phyloP scores from a whole-genome alignment of 2,888 invertebrate genomes.

The Pristionchus mayeri region DNA sequence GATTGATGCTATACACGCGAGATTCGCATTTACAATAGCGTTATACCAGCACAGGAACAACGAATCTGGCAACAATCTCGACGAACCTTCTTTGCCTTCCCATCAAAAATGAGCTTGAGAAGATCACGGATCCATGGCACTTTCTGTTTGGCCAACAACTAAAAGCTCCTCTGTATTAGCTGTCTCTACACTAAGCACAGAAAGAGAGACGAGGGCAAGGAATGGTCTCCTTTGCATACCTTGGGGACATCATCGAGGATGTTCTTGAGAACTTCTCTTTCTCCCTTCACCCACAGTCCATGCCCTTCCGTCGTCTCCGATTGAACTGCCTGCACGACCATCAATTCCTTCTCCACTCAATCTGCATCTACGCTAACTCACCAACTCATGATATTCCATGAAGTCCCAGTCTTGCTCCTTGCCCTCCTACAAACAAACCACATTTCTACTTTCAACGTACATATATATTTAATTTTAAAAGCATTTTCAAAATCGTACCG shows the following conservation, averaged over 20 bases:
- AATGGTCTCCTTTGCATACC: neutral
- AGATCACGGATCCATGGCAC: constrained; percentile 28
- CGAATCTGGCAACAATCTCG: no score
- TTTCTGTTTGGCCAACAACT: neutral
- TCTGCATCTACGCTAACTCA: no score
- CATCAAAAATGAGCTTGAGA: constrained; percentile 3
- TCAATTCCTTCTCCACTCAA: no score
- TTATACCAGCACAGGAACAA: no score
- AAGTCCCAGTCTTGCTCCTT: no score
- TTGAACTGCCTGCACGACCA: neutral
- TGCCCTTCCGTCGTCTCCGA: neutral
- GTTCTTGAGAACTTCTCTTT: constrained; percentile 15
- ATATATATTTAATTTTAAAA: no score
- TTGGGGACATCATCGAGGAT: constrained; percentile 32
- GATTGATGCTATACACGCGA: no score
- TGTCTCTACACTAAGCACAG: no score
- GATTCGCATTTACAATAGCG: no score
- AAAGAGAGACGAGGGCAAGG: no score
- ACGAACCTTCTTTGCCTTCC: constrained; percentile 14
- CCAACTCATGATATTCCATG: no score
- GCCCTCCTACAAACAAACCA: neutral
- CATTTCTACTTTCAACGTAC: no score
- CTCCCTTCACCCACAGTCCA: constrained; percentile 12
- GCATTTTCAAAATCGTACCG: neutral
- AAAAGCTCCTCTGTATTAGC: neutral